These are phyloP conservation scores for Xiphorhynchus elegans DNA, from an alignment of 2,113 vertebrate genomes.

Conservation along the genomic window DNA sequence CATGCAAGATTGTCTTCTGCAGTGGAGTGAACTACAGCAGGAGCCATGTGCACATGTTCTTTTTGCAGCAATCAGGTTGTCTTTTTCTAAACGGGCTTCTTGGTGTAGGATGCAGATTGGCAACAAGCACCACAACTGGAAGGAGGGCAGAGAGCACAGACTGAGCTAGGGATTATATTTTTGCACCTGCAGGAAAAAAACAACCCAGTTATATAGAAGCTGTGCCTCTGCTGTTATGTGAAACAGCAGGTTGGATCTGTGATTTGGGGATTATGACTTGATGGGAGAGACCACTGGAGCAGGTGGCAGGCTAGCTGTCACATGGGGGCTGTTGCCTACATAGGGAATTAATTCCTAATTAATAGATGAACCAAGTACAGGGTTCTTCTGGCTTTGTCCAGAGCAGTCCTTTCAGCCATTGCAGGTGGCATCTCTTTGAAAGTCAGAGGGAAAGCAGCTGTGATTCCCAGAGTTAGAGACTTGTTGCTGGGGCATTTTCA, in stretches of 20 bases:
- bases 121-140: neutral
- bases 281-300: neutral
- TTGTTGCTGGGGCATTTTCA: neutral
- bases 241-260: neutral
- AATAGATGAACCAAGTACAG: neutral
- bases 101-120: neutral
- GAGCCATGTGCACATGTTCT: fast-evolving
- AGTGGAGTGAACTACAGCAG: neutral
- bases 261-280: neutral
- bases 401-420: neutral
- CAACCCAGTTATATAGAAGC: neutral
- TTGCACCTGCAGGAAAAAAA: neutral
- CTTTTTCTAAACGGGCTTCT: neutral
- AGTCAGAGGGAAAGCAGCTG: neutral
- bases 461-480: neutral
- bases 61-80: neutral
- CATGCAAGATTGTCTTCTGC: neutral
- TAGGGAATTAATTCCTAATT: neutral
- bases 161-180: neutral
- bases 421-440: neutral
- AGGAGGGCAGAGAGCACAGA: neutral
- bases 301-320: neutral
- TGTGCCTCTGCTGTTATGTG: neutral
- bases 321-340: neutral
- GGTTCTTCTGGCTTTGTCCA: neutral